These are phyloP conservation scores for Eufriesea mexicana DNA, from an alignment of 1,140 invertebrate species.

Conservation along the genomic window DNA sequence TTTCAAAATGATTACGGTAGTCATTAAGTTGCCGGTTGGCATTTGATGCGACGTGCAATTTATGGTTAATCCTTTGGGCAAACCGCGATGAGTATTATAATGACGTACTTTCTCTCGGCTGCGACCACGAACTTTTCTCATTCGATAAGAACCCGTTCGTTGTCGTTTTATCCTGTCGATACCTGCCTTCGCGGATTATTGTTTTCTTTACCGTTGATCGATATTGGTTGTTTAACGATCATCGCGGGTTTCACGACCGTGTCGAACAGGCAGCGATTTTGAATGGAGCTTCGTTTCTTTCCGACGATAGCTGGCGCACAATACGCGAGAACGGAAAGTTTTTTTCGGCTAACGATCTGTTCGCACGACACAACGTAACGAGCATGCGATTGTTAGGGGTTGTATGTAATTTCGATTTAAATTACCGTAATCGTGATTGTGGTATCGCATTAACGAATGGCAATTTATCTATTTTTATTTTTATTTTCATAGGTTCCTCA, in stretches of 20 bases:
- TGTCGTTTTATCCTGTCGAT: background rate
- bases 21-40: slow-evolving; percentile 53
- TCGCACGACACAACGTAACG: background rate
- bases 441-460: background rate
- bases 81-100: slow-evolving; percentile 60
- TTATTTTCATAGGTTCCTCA: background rate
- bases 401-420: background rate
- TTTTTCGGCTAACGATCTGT: slow-evolving; percentile 6
- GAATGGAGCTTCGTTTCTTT: background rate
- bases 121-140: background rate
- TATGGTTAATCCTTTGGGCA: slow-evolving; percentile 60
- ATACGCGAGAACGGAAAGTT: slow-evolving; percentile 1
- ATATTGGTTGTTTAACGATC: slow-evolving; percentile 2
- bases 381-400: slow-evolving; percentile 3
- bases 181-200: background rate
- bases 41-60: slow-evolving; percentile 61
- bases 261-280: background rate
- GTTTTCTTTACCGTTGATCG: background rate
- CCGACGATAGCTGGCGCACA: background rate
- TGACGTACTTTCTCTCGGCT: slow-evolving; percentile 61
- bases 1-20: slow-evolving; percentile 57
- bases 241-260: background rate
- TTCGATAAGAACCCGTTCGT: slow-evolving; percentile 20
- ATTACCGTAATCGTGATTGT: background rate
- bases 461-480: background rate